phyloP scores from a whole-genome alignment of 23 tunicate genomes.

The Trididemnum clinides region DNA sequence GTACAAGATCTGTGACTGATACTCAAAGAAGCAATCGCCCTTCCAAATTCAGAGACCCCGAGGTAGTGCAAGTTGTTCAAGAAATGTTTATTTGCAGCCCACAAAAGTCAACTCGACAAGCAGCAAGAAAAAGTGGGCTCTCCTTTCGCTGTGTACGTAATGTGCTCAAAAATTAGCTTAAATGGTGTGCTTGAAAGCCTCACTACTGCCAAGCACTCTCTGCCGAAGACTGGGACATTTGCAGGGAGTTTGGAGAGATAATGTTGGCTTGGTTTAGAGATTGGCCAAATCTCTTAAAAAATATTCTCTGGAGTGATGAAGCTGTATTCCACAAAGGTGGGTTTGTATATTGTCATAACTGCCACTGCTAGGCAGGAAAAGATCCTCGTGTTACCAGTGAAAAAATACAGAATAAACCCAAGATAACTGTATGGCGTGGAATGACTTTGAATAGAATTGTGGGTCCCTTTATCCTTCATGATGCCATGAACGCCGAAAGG shows the following conservation, averaged over 20 bases:
- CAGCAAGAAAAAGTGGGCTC: too few species aligned
- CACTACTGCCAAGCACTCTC: constrained; percentile 26
- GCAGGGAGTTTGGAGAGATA: constrained; percentile 7
- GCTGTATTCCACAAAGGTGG: constrained; percentile 26
- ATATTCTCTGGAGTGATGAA: constrained; percentile 25
- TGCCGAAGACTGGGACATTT: constrained; percentile 13
- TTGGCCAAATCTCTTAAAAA: constrained; percentile 29
- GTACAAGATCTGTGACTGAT: too few species aligned
- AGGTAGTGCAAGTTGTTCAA: too few species aligned
- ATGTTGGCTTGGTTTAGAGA: too few species aligned
- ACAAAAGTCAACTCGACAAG: too few species aligned
- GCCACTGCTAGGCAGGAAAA: constrained; percentile 26
- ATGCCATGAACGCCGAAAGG: not conserved
- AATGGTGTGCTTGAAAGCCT: constrained; percentile 5
- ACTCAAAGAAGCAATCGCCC: too few species aligned
- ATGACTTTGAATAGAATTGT: constrained; percentile 27
- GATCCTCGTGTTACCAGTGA: constrained; percentile 37
- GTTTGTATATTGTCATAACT: constrained; percentile 26
- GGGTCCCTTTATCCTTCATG: constrained; percentile 19
- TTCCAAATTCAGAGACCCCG: too few species aligned
- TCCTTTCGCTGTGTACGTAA: constrained; percentile 1
- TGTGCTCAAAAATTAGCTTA: constrained; percentile 6
- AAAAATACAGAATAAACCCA: constrained; percentile 11
- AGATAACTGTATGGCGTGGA: constrained; percentile 28
- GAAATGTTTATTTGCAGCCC: too few species aligned